phyloP scores from a whole-genome alignment of 2,888 invertebrate genomes.

The Allophyes oxyacanthae region DNA sequence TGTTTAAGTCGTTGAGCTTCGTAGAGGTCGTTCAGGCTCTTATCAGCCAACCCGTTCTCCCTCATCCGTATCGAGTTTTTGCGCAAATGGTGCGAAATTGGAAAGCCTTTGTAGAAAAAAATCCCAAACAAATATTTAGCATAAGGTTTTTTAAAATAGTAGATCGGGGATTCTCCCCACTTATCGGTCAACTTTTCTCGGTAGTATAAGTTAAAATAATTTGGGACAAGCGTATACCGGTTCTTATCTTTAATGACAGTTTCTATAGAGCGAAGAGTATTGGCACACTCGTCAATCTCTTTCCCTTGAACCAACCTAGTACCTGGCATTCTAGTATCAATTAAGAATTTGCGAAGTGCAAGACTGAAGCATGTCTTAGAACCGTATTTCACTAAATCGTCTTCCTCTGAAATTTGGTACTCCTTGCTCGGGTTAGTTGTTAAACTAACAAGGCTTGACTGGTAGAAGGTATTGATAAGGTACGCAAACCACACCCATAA shows the following conservation, averaged over 20 bases:
- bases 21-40: slow-evolving; percentile 31
- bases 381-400: slow-evolving; percentile 59
- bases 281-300: slow-evolving; percentile 36
- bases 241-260: slow-evolving; percentile 26
- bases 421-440: slow-evolving; percentile 59
- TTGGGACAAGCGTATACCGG: slow-evolving; percentile 38
- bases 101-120: slow-evolving; percentile 51
- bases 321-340: too few relatives aligned
- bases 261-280: slow-evolving; percentile 15
- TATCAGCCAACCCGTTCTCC: slow-evolving; percentile 47
- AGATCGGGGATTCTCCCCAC: slow-evolving; percentile 41
- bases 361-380: slow-evolving; percentile 70
- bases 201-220: slow-evolving; percentile 32
- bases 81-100: slow-evolving; percentile 22
- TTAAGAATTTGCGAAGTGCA: slow-evolving; percentile 41
- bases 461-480: too few relatives aligned
- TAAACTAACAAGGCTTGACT: too few relatives aligned
- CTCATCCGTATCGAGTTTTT: slow-evolving; percentile 34
- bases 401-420: slow-evolving; percentile 65
- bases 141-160: slow-evolving; percentile 37
- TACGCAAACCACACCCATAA: too few relatives aligned
- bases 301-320: not conserved
- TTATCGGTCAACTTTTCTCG: slow-evolving; percentile 31
- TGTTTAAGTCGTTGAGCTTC: slow-evolving; percentile 28
- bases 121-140: slow-evolving; percentile 19